A percentile compares a stretch with the other conserved stretches of the same genome.
Evolutionary conservation across 2,113 vertebrate genomes (phyloP).

Genomic region (Nannospalax galili): DNA sequence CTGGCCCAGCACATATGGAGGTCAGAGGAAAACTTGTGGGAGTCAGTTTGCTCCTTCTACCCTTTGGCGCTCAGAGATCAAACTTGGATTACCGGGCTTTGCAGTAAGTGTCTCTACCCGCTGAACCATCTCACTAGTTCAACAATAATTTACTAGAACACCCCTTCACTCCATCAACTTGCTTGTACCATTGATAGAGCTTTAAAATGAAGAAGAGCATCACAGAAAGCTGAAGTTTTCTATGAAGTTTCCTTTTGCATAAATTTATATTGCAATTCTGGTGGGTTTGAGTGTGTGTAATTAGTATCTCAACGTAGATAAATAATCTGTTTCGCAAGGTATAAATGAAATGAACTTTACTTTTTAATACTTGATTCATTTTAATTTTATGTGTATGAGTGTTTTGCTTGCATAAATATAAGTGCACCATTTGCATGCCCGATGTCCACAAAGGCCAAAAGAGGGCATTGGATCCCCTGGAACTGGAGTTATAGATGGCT

Average conservation of each 20-base stretch:
- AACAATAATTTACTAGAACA: slow-evolving; percentile 36
- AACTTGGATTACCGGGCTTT: neutral
- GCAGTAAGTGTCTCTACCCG: neutral
- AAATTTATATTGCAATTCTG: slow-evolving; percentile 56
- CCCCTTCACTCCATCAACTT: slow-evolving; percentile 70
- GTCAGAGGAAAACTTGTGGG: neutral
- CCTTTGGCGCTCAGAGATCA: neutral
- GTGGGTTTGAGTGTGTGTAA: neutral
- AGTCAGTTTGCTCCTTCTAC: neutral
- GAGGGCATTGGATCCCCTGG: too few species aligned
- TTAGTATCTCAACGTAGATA: neutral
- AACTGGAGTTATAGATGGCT: too few species aligned
- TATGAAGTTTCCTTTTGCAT: slow-evolving; percentile 73
- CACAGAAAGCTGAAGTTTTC: slow-evolving; percentile 70
- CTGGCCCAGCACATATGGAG: neutral
- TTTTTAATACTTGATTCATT: too few species aligned
- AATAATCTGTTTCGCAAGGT: neutral
- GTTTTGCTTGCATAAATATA: too few species aligned
- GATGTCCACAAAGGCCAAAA: too few species aligned
- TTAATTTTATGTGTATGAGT: too few species aligned
- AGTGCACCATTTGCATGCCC: too few species aligned
- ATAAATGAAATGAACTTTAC: neutral
- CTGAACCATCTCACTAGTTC: neutral
- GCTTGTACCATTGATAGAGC: slow-evolving; percentile 64
- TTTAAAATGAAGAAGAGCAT: slow-evolving; percentile 72